phyloP scores from a whole-genome alignment of 1,140 invertebrate genomes.

The Lysiphlebus fabarum region DNA sequence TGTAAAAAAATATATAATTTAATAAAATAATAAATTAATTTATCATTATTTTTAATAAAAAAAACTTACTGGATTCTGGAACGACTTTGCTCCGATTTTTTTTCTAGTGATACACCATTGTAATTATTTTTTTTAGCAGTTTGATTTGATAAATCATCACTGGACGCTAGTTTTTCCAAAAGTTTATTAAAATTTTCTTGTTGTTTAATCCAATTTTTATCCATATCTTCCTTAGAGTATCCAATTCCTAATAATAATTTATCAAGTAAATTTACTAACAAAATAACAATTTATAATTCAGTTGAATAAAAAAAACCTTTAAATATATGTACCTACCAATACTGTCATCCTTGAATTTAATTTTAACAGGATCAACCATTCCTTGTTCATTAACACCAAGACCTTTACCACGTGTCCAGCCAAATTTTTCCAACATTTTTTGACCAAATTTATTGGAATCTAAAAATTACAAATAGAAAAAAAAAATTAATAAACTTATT shows the following conservation, averaged over 20 bases:
- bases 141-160: constrained; percentile 28
- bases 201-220: constrained; percentile 80
- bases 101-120: constrained; percentile 67
- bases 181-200: constrained; percentile 74
- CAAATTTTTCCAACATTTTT: no score
- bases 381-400: no score
- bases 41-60: constrained; percentile 6
- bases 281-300: no score
- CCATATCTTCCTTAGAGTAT: constrained; percentile 61
- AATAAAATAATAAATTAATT: constrained; percentile 3
- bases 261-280: no score
- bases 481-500: no score
- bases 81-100: constrained; percentile 72
- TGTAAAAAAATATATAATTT: constrained; percentile 38
- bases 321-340: constrained; percentile 61
- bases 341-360: constrained; percentile 72
- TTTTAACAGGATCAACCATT: constrained; percentile 71
- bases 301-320: not conserved
- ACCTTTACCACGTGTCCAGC: no score
- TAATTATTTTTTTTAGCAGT: constrained; percentile 27
- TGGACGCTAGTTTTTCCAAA: constrained; percentile 49
- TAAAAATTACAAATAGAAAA: constrained; percentile 37
- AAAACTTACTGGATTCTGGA: constrained; percentile 70
- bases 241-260: constrained; percentile 62
- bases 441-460: constrained; percentile 82